Conservation (phyloP, 2,797 vertebrate genomes). For the Anomalospiza imberbis region DNA sequence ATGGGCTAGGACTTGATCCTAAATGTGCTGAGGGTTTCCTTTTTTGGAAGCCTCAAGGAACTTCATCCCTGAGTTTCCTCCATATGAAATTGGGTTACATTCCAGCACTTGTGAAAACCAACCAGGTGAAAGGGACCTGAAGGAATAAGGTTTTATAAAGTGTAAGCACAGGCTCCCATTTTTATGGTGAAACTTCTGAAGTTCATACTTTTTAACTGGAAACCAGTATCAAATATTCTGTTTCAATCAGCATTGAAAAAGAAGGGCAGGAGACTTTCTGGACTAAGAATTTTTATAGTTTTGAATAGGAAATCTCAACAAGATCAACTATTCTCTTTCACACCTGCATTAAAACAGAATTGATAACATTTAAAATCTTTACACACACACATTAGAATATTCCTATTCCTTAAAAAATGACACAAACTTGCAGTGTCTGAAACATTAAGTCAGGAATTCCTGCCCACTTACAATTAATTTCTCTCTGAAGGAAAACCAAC, state of each 20-base stretch:
- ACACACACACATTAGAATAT: neutral
- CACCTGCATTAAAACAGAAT: neutral
- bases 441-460: neutral
- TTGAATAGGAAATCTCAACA: neutral
- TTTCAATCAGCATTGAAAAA: neutral
- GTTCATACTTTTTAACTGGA: neutral
- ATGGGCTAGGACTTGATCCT: neutral
- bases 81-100: neutral
- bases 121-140: neutral
- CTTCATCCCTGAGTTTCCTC: neutral
- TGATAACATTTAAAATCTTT: neutral
- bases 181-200: neutral
- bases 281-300: neutral
- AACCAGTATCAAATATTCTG: neutral
- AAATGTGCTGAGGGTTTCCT: neutral
- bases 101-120: neutral
- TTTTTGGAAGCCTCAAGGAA: neutral
- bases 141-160: neutral
- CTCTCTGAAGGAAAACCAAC: neutral
- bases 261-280: neutral
- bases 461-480: neutral
- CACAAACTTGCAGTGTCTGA: neutral
- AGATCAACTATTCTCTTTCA: neutral
- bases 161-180: neutral
- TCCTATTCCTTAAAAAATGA: neutral